phyloP scores from a whole-genome alignment of 2,888 invertebrate species.

The Conomelus anceps region DNA sequence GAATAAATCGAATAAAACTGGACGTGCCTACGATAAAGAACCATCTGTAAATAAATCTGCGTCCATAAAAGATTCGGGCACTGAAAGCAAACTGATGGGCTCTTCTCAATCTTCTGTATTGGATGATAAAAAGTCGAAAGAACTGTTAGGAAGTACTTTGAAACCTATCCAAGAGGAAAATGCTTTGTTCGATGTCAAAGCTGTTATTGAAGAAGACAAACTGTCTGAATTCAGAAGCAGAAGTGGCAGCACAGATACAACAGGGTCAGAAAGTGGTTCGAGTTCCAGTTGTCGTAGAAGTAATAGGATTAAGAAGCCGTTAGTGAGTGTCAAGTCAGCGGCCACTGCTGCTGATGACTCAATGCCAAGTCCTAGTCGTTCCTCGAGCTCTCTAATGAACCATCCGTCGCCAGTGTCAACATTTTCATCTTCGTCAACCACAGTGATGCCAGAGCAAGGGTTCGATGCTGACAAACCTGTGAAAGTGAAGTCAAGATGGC shows the following conservation, averaged over 20 bases:
- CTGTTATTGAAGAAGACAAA: conserved; percentile 32
- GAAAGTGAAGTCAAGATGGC: conserved; percentile 73
- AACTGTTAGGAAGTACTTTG: not conserved
- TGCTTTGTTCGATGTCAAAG: not conserved
- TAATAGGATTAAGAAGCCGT: conserved; percentile 45
- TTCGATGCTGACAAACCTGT: conserved; percentile 52
- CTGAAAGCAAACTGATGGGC: not conserved
- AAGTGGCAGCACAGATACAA: conserved; percentile 42
- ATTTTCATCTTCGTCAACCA: conserved; percentile 30
- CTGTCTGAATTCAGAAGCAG: conserved; percentile 40
- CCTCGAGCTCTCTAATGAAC: not conserved
- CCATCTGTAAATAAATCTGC: not conserved
- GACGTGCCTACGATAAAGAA: not conserved
- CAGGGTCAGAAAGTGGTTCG: conserved; percentile 42
- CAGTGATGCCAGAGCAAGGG: conserved; percentile 35
- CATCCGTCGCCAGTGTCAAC: not conserved
- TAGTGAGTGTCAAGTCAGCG: conserved; percentile 44
- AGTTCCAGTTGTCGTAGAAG: conserved; percentile 41
- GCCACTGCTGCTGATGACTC: not conserved
- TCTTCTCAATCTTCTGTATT: not conserved
- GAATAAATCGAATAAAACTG: not conserved
- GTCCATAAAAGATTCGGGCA: too few species aligned
- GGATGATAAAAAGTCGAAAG: not conserved
- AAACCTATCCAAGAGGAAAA: not conserved
- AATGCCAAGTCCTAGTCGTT: not conserved